Evolutionary conservation across 1,140 invertebrate genomes (phyloP).

Genomic region (Formica selysi): DNA sequence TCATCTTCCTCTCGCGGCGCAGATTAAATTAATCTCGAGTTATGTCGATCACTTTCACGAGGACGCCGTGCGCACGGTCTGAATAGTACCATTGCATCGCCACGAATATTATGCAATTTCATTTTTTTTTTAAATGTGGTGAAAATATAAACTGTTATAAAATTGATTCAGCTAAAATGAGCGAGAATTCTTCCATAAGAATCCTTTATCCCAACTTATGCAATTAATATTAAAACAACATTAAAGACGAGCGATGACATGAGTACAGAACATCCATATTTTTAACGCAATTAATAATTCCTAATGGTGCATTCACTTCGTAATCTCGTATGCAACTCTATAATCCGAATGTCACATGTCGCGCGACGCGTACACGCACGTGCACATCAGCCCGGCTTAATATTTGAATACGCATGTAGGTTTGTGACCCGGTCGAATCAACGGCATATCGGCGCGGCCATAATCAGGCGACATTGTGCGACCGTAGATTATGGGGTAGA

Average conservation of each 20-base stretch:
- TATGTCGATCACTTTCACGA: not conserved
- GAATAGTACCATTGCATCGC: not conserved
- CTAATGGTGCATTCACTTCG: conserved; percentile 8
- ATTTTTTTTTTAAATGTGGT: not conserved
- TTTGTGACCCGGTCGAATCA: conserved; percentile 73
- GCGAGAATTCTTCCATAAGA: not conserved
- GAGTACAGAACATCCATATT: not conserved
- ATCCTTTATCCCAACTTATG: not conserved
- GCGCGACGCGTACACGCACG: conserved; percentile 44
- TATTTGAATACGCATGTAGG: conserved; percentile 81
- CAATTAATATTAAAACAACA: not conserved
- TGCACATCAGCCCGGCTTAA: conserved; percentile 69
- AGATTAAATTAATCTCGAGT: conserved; percentile 56
- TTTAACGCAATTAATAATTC: conserved; percentile 34
- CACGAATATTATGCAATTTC: not conserved
- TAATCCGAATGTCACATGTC: conserved; percentile 30
- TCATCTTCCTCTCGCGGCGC: not conserved
- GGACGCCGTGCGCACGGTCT: no score
- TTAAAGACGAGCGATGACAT: not conserved
- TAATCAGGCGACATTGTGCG: conserved; percentile 80
- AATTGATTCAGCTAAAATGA: not conserved
- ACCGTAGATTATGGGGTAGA: conserved; percentile 76
- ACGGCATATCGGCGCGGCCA: conserved; percentile 72
- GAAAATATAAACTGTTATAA: no score
- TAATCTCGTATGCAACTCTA: conserved; percentile 33